Evolutionary conservation across 1,140 invertebrate species (phyloP).

Genomic region (Tetraneura akinire): DNA sequence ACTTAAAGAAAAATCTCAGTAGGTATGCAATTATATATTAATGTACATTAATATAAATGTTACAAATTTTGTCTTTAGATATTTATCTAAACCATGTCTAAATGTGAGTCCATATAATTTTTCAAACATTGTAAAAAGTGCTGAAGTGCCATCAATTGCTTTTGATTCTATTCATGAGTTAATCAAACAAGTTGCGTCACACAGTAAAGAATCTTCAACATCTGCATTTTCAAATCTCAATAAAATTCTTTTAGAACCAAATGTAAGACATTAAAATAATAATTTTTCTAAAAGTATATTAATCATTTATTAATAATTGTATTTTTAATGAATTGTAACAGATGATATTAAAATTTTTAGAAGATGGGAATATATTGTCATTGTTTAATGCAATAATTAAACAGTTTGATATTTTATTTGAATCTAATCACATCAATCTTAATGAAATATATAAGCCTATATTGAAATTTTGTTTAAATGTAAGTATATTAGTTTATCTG

Average conservation of each 20-base stretch:
- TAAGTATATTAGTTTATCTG: conserved; percentile 1
- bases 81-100: conserved; percentile 29
- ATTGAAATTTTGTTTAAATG: conserved; percentile 37
- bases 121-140: conserved; percentile 23
- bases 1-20: conserved; percentile 26
- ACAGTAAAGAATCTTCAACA: conserved; percentile 21
- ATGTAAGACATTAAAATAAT: background rate
- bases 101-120: conserved; percentile 46
- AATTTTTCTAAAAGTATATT: background rate
- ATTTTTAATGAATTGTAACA: background rate
- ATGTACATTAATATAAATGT: background rate
- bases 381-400: conserved; percentile 43
- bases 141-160: background rate
- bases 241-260: conserved; percentile 36
- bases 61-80: conserved; percentile 9
- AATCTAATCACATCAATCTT: conserved; percentile 41
- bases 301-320: background rate
- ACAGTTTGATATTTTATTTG: conserved; percentile 42
- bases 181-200: conserved; percentile 36
- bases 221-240: conserved; percentile 11
- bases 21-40: background rate
- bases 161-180: conserved; percentile 35
- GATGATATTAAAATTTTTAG: conserved; percentile 46
- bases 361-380: conserved; percentile 41
- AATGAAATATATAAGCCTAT: conserved; percentile 39